Evolutionary conservation across 1,140 invertebrate genomes (phyloP).

Genomic region (Ceratina australensis): DNA sequence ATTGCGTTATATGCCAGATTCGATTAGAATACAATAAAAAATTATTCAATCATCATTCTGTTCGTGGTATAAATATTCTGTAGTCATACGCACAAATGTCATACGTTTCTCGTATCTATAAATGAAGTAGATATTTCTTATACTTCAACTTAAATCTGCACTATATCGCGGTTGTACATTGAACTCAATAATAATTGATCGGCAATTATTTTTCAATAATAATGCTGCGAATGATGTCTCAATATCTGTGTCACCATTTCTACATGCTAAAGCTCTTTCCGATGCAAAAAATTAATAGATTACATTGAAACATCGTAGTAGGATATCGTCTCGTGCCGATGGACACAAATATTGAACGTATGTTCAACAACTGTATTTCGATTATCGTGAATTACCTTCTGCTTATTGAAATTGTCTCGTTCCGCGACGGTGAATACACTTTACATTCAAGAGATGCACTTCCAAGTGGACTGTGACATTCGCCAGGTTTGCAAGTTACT

Average conservation of each 20-base stretch:
- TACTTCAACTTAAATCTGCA: background rate
- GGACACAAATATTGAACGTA: background rate
- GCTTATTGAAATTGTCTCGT: background rate
- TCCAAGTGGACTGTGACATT: slow-evolving; percentile 19
- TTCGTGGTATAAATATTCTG: background rate
- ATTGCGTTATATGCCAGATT: background rate
- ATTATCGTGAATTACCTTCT: slow-evolving; percentile 31
- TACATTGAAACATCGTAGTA: background rate
- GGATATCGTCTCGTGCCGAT: background rate
- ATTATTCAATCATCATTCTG: background rate
- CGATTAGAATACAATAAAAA: background rate
- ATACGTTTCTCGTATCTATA: no score
- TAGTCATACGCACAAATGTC: background rate
- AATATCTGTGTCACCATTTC: slow-evolving; percentile 45
- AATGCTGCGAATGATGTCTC: slow-evolving; percentile 45
- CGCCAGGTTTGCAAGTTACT: slow-evolving; percentile 19
- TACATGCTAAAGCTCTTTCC: no score
- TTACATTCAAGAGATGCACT: slow-evolving; percentile 19
- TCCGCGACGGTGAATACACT: background rate
- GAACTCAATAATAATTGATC: background rate
- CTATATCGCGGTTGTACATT: background rate
- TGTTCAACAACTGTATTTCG: slow-evolving; percentile 3
- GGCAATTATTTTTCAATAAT: background rate
- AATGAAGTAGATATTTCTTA: no score
- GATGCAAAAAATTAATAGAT: no score